Conservation (phyloP, 2,113 vertebrate species). For the Morphnarchus princeps region DNA sequence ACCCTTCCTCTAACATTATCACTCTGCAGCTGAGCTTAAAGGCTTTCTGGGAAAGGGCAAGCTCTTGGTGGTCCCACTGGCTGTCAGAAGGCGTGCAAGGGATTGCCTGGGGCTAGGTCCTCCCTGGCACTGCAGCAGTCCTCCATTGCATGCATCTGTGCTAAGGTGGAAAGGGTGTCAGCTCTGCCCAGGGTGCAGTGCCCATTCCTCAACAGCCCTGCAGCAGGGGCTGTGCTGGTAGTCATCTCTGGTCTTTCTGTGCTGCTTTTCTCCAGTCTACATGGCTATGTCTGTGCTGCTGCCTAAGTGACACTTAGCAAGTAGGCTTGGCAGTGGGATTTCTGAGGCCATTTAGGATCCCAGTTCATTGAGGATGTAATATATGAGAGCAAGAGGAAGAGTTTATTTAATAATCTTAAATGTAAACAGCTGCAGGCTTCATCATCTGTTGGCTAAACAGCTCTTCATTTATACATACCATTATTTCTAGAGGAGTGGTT, state of each 20-base stretch:
- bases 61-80: neutral
- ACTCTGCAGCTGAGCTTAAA: neutral
- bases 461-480: neutral
- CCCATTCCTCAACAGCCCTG: neutral
- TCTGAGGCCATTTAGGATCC: neutral
- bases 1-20: too few species aligned
- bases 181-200: neutral
- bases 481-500: neutral
- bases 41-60: neutral
- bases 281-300: neutral
- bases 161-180: neutral
- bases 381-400: neutral
- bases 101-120: neutral
- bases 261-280: neutral
- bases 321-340: neutral
- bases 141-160: neutral
- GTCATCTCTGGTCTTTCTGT: neutral
- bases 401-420: neutral
- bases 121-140: neutral
- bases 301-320: accelerated
- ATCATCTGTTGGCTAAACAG: neutral
- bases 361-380: neutral
- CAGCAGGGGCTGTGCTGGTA: neutral
- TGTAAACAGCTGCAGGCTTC: neutral
- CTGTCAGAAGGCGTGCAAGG: neutral